Percentiles rank a stretch among this genome's conserved stretches.
phyloP scores from a whole-genome alignment of 1,140 invertebrate species.

The Oncopeltus fasciatus region DNA sequence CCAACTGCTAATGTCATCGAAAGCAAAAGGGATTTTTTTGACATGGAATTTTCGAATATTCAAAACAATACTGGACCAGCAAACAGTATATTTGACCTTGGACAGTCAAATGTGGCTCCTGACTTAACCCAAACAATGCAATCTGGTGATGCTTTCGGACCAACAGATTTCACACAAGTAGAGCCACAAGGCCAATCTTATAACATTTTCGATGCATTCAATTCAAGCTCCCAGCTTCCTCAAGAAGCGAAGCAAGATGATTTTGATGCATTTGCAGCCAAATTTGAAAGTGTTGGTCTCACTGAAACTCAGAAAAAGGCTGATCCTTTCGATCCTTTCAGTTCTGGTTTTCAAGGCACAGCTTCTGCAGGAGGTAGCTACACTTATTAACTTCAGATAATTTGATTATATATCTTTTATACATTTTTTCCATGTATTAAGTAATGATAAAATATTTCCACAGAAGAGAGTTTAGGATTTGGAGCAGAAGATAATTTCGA shows the following conservation, averaged over 20 bases:
- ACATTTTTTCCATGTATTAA: too few species aligned
- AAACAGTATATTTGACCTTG: background rate
- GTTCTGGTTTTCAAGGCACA: constrained; percentile 22
- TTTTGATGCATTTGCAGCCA: constrained; percentile 72
- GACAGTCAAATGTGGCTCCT: background rate
- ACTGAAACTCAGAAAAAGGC: constrained; percentile 24
- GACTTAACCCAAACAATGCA: background rate
- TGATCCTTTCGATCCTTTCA: constrained; percentile 30
- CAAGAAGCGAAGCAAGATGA: constrained; percentile 33
- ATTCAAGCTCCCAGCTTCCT: background rate
- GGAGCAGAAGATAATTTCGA: constrained; percentile 61
- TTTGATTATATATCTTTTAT: background rate
- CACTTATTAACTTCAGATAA: too few species aligned
- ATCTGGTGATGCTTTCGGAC: background rate
- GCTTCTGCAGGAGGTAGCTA: background rate
- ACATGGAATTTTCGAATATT: background rate
- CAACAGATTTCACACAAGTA: background rate
- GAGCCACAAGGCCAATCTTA: background rate
- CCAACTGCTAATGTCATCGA: background rate
- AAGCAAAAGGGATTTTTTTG: background rate
- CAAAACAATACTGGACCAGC: background rate
- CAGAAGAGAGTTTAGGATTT: constrained; percentile 36
- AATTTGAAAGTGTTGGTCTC: constrained; percentile 55
- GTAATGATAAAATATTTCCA: too few species aligned
- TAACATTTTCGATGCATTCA: constrained; percentile 14